phyloP scores from a whole-genome alignment of 2,888 invertebrate genomes.

The Choreutis nemorana region DNA sequence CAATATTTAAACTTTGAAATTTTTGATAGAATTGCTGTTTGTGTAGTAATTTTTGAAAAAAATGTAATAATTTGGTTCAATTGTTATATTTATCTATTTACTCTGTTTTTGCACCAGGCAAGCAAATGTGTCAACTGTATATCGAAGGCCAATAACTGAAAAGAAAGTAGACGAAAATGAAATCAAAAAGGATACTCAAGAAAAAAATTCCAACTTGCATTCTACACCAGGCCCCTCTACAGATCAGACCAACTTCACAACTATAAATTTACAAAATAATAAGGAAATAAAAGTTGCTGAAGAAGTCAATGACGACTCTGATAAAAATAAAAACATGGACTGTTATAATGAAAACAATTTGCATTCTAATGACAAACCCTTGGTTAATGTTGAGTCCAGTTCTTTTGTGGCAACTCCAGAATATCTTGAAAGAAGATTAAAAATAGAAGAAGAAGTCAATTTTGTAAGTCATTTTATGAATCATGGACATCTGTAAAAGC shows the following conservation, averaged over 20 bases:
- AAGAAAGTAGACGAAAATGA: constrained; percentile 8
- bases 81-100: background rate
- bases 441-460: constrained; percentile 54
- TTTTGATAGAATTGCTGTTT: too few species aligned
- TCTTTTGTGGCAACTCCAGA: constrained; percentile 22
- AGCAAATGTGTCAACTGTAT: constrained; percentile 74
- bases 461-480: too few species aligned
- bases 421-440: constrained; percentile 41
- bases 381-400: constrained; percentile 10
- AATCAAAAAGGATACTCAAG: constrained; percentile 1
- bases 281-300: constrained; percentile 9
- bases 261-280: constrained; percentile 10
- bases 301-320: constrained; percentile 8
- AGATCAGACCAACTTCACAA: constrained; percentile 9
- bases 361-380: background rate
- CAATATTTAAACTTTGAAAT: too few species aligned
- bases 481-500: too few species aligned
- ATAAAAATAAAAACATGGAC: background rate
- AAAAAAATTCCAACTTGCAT: constrained; percentile 6
- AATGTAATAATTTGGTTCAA: too few species aligned
- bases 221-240: constrained; percentile 16
- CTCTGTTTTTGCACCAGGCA: constrained; percentile 57
- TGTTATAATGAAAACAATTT: background rate
- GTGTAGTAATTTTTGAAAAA: too few species aligned
- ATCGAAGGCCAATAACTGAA: constrained; percentile 27